Percentiles rank a stretch among this genome's conserved stretches.
Evolutionary conservation across 2,888 invertebrate genomes (phyloP).

Genomic region (Lepetodrilus schrolli): DNA sequence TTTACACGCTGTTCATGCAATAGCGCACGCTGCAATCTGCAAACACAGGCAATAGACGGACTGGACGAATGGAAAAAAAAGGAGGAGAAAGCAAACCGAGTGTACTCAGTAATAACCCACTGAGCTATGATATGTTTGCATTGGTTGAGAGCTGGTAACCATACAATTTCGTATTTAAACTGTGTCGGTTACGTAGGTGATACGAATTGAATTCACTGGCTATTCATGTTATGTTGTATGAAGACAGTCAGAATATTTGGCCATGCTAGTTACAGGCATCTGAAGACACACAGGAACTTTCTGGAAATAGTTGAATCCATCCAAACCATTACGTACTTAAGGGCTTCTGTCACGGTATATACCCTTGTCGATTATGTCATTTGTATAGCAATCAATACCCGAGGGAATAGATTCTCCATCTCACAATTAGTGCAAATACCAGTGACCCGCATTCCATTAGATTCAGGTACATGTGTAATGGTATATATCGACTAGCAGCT

Average conservation of each 20-base stretch:
- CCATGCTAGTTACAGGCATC: too few relatives aligned
- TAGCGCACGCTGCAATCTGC: not conserved
- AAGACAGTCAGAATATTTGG: too few relatives aligned
- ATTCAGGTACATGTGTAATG: not conserved
- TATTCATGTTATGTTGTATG: too few relatives aligned
- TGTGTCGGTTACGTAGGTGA: not conserved
- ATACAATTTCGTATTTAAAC: not conserved
- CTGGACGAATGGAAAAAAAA: not conserved
- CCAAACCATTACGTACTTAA: too few relatives aligned
- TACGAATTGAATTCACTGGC: not conserved
- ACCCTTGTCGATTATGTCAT: not conserved
- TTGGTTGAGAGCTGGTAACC: not conserved
- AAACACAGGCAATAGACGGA: not conserved
- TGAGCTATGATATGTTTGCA: slow-evolving; percentile 9
- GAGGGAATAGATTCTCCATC: not conserved
- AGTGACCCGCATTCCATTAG: not conserved
- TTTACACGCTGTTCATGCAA: not conserved
- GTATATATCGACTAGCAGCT: not conserved
- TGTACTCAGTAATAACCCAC: slow-evolving; percentile 7
- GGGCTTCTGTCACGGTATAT: not conserved
- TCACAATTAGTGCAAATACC: not conserved
- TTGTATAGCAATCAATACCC: not conserved
- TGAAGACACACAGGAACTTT: too few relatives aligned
- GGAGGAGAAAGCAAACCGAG: not conserved
- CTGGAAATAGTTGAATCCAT: too few relatives aligned